Evolutionary conservation across 2,888 invertebrate genomes (phyloP).

Genomic region (Oxycera nigricornis): DNA sequence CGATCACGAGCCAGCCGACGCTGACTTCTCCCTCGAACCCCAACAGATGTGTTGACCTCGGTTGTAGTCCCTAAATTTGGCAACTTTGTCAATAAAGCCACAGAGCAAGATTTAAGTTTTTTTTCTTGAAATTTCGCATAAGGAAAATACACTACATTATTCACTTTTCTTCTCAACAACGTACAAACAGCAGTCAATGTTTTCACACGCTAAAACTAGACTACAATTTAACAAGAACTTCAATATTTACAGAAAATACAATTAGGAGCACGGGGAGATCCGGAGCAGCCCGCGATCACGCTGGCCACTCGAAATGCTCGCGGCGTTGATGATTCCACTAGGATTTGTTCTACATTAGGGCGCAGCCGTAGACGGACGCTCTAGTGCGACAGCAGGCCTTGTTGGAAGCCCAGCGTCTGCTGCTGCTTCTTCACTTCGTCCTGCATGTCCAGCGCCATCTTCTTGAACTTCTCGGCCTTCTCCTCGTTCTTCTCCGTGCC

Average conservation of each 20-base stretch:
- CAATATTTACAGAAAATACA: slow-evolving; percentile 23
- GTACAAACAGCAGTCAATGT: not conserved
- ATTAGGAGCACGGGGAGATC: not conserved
- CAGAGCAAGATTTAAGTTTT: no score
- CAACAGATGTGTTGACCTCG: no score
- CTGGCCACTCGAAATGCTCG: not conserved
- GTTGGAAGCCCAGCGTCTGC: slow-evolving; percentile 65
- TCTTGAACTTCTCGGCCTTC: slow-evolving; percentile 76
- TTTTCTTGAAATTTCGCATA: no score
- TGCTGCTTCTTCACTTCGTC: slow-evolving; percentile 69
- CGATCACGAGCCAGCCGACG: no score
- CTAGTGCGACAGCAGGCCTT: slow-evolving; percentile 58
- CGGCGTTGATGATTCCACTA: not conserved
- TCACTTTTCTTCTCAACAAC: not conserved
- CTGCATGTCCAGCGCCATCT: slow-evolving; percentile 74
- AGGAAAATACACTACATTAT: no score
- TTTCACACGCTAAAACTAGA: not conserved
- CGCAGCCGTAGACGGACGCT: not conserved
- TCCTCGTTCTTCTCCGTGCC: slow-evolving; percentile 77
- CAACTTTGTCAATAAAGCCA: no score
- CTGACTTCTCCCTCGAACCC: no score
- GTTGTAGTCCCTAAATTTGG: no score
- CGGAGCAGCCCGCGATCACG: not conserved
- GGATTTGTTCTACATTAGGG: not conserved
- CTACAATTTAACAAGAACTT: slow-evolving; percentile 11